Evolutionary conservation across 2,113 vertebrate species (phyloP), one percentile per base, ranked within the genome.

Genomic region (Illadopsis cleaveri): DNA sequence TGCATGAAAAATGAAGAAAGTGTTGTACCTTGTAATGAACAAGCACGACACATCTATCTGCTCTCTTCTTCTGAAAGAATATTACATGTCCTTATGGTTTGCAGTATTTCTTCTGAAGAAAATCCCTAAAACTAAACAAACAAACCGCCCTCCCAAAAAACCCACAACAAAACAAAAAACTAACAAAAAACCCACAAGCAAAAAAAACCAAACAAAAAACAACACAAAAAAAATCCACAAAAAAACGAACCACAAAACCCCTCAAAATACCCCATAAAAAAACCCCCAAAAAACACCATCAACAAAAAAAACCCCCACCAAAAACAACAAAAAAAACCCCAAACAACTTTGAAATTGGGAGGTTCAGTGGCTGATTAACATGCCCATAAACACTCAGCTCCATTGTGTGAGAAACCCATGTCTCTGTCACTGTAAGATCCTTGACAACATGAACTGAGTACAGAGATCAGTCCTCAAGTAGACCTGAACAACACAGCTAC

Each of bases 381-480:
- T 8, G 31, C 8, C 22, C 25, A 69, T 38, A 31, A 33, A 37
- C 31, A 58, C 10, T 28, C 33, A 16, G 22, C 50, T 71, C 44
- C 62, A 69, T 27, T 25, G 66, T 58, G 47, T 47, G 33, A 71
- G 38, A 91, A 93, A 50, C 12, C 8, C 25, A 10, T 0, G 7
- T 44, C 15, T 58, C 66, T 75, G 31, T n/a, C n/a, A 81, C 37
- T 37, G 2, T 40, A 80, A 70, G 45, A 51, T 48, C 23, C 48
- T n/a, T 60, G 18, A 40, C 0, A 0, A 66, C 12, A 9, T 7
- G 27, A 48, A 47, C 70, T 51, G 35, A 53, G 58, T 8, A 19
- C 3, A 64, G 30, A 33, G 6, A 35, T 21, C 25, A 68, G 35
- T 21, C 33, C 24, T 56, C 23, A 68, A 68, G 14, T 0, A 82